Base-by-base conservation (phyloP, 2,888 invertebrate genomes). In the Volucella zonaria region DNA sequence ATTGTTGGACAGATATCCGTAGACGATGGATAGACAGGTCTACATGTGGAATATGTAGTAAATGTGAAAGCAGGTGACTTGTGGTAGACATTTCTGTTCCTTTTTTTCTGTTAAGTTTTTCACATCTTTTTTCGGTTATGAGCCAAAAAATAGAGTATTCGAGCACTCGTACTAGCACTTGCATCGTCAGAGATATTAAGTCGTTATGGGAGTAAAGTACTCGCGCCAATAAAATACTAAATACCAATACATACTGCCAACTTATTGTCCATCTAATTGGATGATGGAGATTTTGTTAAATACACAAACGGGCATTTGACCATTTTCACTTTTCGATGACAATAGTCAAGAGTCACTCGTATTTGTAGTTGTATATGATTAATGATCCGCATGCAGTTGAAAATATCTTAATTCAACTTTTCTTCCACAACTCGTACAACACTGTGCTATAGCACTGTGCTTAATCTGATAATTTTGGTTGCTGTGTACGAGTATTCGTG, bases 51-150 rank as follows among this genome's bases (percentile, higher is more conserved):
- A 66, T 31, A 6, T 31, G 31, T 78, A 54, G 82, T 49, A 54
- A 83, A 79, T 83, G 82, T 83, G 82, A 83, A 83, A 83, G 82
- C 82, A 83, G 75, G 82, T 83, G 79, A 79, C 79, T 66, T 79
- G 70, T 62, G 70, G 70, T 79, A 23, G 51, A 75, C 64, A 58
- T 18, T 51, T 56, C 47, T 67, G 74, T 14, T 64, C 62, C 0
- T 10, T 15, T 61, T 71, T 71, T 49, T 78, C 3, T 23, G 1
- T 23, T 23, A 23, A 23, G 31, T 31, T 31, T 31, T 31, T 31
- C 6, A 31, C 31, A 31, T 31, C 18, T 31, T 31, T 61, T 82
- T 74, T 62, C 23, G 62, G 56, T 62, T 68, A 43, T 59, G 12
- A 61, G 40, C 31, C 31, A 31, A 31, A 6, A 31, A 31, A 31